Conservation (phyloP, 2,113 vertebrate species). For the Acrocephalus arundinaceus region DNA sequence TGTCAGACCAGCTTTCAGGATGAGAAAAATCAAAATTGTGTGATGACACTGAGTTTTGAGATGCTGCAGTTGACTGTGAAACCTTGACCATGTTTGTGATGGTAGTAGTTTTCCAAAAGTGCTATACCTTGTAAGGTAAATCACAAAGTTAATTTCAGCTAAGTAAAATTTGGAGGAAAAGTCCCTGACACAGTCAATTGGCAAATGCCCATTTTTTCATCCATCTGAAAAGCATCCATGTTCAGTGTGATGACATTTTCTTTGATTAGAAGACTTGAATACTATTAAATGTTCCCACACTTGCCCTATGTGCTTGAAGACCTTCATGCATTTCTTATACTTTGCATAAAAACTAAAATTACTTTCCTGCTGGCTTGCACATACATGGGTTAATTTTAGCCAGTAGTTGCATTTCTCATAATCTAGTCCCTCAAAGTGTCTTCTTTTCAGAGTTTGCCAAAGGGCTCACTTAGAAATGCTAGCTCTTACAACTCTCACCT, state of each 20-base stretch:
- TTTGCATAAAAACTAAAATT: neutral
- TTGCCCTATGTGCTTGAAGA: neutral
- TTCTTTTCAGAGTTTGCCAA: neutral
- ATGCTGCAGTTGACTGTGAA: neutral
- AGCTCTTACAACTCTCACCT: neutral
- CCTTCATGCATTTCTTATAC: neutral
- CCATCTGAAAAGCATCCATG: neutral
- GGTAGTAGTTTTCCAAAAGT: neutral
- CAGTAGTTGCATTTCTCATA: neutral
- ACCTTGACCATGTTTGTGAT: neutral
- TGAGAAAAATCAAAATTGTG: neutral
- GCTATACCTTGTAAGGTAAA: neutral
- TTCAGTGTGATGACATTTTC: neutral
- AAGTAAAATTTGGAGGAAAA: neutral
- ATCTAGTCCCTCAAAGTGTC: neutral
- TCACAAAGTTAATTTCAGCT: neutral
- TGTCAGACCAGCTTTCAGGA: neutral
- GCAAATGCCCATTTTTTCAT: rapidly evolving
- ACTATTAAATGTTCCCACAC: neutral
- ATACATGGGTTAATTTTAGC: conserved; percentile 9
- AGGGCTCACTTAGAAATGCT: conserved; percentile 8
- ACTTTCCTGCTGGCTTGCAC: neutral
- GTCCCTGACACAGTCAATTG: neutral
- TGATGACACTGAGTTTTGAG: neutral
- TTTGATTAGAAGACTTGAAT: neutral